phyloP scores from a whole-genome alignment of 2,888 invertebrate genomes.

The Oligia latruncula region DNA sequence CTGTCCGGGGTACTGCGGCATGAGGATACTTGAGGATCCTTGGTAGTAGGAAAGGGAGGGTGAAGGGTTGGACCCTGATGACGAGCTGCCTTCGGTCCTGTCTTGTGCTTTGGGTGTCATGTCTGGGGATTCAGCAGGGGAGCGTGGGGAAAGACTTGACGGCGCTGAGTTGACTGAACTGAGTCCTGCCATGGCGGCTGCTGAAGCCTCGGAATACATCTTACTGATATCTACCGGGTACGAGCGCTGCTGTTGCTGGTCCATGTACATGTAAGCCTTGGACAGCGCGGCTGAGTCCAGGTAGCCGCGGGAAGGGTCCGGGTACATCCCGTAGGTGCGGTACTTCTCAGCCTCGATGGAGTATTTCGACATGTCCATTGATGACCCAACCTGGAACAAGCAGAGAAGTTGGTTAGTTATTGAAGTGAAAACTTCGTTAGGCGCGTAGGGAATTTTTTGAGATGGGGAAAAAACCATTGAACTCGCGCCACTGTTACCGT shows the following conservation, averaged over 20 bases:
- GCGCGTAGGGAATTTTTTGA: too few relatives aligned
- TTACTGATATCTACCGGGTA: conserved; percentile 92
- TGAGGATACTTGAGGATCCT: conserved; percentile 90
- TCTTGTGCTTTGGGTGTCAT: conserved; percentile 86
- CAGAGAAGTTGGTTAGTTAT: conserved; percentile 24
- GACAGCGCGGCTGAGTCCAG: conserved; percentile 93
- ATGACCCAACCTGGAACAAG: conserved; percentile 92
- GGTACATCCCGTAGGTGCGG: conserved; percentile 94
- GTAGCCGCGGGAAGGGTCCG: conserved; percentile 93
- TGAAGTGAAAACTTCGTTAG: neutral
- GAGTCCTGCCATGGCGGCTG: conserved; percentile 90
- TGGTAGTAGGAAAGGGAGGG: conserved; percentile 91
- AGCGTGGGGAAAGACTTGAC: conserved; percentile 85
- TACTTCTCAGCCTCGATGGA: conserved; percentile 94
- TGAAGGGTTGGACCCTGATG: conserved; percentile 91
- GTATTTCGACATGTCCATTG: conserved; percentile 95
- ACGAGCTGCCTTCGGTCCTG: conserved; percentile 90
- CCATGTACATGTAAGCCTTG: conserved; percentile 95
- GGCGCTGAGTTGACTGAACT: conserved; percentile 86
- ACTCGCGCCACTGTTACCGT: too few relatives aligned
- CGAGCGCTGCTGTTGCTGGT: conserved; percentile 89
- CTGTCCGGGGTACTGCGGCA: conserved; percentile 92
- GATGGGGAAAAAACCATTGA: too few relatives aligned
- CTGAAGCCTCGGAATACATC: conserved; percentile 92
- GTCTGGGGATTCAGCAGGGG: conserved; percentile 90